These are phyloP conservation scores for Asarcornis scutulata DNA, from an alignment of 2,113 vertebrate genomes.

Conservation along the genomic window DNA sequence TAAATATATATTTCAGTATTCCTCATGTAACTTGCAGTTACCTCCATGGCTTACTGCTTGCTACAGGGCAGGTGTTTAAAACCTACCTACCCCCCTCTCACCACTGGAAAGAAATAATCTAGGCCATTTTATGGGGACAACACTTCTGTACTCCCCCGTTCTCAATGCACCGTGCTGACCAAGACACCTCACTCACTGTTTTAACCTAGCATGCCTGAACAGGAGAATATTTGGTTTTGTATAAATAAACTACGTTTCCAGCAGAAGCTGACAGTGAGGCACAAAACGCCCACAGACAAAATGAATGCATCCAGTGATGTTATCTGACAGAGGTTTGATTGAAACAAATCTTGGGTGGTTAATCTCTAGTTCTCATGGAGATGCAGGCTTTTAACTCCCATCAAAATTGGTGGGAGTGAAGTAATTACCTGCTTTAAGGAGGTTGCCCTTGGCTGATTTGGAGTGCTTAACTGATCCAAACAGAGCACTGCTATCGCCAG, in stretches of 20 bases:
- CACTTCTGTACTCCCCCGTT: neutral
- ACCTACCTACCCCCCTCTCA: neutral
- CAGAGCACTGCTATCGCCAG: neutral
- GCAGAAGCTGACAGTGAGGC: neutral
- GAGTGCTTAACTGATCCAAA: neutral
- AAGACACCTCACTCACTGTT: neutral
- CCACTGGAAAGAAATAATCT: neutral
- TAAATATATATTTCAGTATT: neutral
- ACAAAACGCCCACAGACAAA: neutral
- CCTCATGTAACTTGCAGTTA: neutral
- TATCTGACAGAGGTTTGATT: neutral
- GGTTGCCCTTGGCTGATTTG: neutral
- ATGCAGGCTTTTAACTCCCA: neutral
- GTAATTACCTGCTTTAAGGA: neutral
- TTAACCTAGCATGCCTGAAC: neutral
- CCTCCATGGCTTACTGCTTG: neutral
- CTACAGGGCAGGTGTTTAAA: neutral
- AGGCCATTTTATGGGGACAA: neutral
- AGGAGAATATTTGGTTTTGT: neutral
- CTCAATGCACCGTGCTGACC: neutral
- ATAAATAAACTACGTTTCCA: neutral
- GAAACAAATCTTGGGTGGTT: neutral
- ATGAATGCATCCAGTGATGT: neutral
- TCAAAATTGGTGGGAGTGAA: neutral
- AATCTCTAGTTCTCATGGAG: neutral